Conservation (phyloP, 2,113 vertebrate species). For the Embiotoca jacksoni region DNA sequence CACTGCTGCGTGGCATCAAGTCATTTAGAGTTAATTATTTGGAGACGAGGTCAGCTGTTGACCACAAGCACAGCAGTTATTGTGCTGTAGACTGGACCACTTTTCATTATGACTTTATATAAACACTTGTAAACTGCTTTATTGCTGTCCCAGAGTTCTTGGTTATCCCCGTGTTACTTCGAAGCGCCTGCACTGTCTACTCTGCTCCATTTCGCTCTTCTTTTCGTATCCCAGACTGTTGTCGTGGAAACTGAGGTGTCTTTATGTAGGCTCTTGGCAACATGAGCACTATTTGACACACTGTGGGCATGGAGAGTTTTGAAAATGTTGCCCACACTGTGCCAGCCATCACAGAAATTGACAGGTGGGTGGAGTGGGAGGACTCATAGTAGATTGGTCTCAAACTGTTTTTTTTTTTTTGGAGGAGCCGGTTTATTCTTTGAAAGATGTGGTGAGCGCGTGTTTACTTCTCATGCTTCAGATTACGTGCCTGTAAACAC, state of each 20-base stretch:
- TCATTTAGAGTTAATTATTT: slow-evolving; percentile 28
- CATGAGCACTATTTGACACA: slow-evolving; percentile 70
- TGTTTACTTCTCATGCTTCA: neutral
- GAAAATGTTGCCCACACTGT: slow-evolving; percentile 72
- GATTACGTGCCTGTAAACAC: neutral
- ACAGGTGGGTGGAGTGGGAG: slow-evolving; percentile 76
- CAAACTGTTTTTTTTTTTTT: slow-evolving; percentile 45
- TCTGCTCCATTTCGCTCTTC: slow-evolving; percentile 44
- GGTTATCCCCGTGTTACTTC: slow-evolving; percentile 26
- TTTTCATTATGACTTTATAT: slow-evolving; percentile 32
- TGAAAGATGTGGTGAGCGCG: slow-evolving; percentile 33
- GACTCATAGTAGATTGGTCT: slow-evolving; percentile 67
- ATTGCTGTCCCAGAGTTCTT: slow-evolving; percentile 27
- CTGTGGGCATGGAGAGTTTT: slow-evolving; percentile 59
- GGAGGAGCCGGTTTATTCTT: slow-evolving; percentile 38
- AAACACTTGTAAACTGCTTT: slow-evolving; percentile 25
- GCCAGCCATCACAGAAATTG: slow-evolving; percentile 68
- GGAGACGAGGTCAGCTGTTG: slow-evolving; percentile 9
- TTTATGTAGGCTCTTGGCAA: slow-evolving; percentile 77
- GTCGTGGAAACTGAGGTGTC: slow-evolving; percentile 83
- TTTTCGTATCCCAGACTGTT: slow-evolving; percentile 71
- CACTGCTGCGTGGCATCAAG: neutral
- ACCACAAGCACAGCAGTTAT: slow-evolving; percentile 32
- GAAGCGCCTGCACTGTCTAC: neutral
- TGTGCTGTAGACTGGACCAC: slow-evolving; percentile 2